Evolutionary conservation across 2,888 invertebrate genomes (phyloP).

Genomic region (Morpho achilles): DNA sequence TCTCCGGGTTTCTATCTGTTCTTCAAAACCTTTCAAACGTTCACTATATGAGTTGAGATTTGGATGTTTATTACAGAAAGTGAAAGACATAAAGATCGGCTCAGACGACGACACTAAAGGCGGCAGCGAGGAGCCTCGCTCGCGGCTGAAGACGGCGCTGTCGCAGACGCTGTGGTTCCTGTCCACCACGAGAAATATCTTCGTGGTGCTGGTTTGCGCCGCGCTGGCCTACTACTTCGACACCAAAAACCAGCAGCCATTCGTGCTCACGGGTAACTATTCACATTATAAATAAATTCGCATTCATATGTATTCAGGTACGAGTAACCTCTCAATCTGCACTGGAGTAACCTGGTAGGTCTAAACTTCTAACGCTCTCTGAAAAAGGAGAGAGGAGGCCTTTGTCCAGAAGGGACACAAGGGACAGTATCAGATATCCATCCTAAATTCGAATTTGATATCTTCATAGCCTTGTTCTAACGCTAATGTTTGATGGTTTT

Average conservation of each 20-base stretch:
- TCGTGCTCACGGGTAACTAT: slow-evolving; percentile 80
- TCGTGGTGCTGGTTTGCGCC: slow-evolving; percentile 85
- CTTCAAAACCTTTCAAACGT: background rate
- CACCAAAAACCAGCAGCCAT: slow-evolving; percentile 78
- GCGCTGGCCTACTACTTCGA: slow-evolving; percentile 83
- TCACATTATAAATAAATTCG: too few relatives aligned
- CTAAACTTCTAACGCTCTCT: too few relatives aligned
- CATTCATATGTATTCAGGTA: too few relatives aligned
- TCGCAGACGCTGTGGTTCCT: slow-evolving; percentile 84
- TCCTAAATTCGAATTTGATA: too few relatives aligned
- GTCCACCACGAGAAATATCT: slow-evolving; percentile 86
- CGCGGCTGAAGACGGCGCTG: slow-evolving; percentile 52
- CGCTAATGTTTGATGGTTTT: too few relatives aligned
- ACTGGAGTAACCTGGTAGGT: too few relatives aligned
- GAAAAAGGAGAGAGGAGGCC: too few relatives aligned
- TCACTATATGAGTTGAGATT: background rate
- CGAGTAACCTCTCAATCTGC: too few relatives aligned
- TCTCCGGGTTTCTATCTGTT: too few relatives aligned
- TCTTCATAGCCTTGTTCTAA: too few relatives aligned
- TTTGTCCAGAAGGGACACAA: too few relatives aligned
- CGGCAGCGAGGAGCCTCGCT: slow-evolving; percentile 24
- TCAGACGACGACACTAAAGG: slow-evolving; percentile 44
- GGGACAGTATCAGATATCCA: too few relatives aligned
- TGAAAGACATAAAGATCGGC: slow-evolving; percentile 81
- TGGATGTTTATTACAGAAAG: slow-evolving; percentile 76